Evolutionary conservation across 2,888 invertebrate species (phyloP).

Genomic region (Epistrophe grossulariae): DNA sequence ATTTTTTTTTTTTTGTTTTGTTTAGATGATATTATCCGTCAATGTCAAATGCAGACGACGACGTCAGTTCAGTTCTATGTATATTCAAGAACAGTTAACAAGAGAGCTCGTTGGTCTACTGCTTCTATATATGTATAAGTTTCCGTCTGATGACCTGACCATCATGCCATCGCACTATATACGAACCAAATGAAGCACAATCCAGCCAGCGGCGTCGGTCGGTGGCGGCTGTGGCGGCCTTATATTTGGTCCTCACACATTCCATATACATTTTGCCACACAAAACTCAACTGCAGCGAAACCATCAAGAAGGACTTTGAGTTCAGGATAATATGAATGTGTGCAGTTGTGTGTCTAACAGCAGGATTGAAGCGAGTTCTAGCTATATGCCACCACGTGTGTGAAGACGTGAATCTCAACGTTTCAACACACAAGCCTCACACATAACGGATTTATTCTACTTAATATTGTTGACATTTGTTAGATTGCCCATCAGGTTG

Average conservation of each 20-base stretch:
- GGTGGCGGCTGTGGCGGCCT: neutral
- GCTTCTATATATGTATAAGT: constrained; percentile 5
- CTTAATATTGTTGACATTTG: constrained; percentile 73
- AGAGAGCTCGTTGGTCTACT: neutral
- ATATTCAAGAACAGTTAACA: constrained; percentile 44
- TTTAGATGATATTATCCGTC: constrained; percentile 65
- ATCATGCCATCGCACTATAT: neutral
- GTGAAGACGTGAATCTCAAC: constrained; percentile 58
- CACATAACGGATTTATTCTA: constrained; percentile 58
- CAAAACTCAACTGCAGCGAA: constrained; percentile 4
- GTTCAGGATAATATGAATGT: constrained; percentile 32
- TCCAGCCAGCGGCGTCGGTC: neutral
- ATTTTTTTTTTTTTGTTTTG: constrained; percentile 25
- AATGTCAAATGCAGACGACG: constrained; percentile 70
- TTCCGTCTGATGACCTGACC: constrained; percentile 23
- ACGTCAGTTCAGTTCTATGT: constrained; percentile 33
- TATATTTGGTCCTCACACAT: neutral
- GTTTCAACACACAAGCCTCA: constrained; percentile 53
- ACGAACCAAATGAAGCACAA: constrained; percentile 17
- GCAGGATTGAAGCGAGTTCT: constrained; percentile 30
- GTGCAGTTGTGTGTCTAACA: neutral
- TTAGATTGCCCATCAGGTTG: constrained; percentile 66
- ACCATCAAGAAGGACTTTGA: neutral
- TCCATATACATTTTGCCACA: constrained; percentile 16
- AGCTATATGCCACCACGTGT: constrained; percentile 43